These are phyloP conservation scores for Clivina fossor DNA, from an alignment of 2,888 invertebrate genomes.

Conservation along the genomic window DNA sequence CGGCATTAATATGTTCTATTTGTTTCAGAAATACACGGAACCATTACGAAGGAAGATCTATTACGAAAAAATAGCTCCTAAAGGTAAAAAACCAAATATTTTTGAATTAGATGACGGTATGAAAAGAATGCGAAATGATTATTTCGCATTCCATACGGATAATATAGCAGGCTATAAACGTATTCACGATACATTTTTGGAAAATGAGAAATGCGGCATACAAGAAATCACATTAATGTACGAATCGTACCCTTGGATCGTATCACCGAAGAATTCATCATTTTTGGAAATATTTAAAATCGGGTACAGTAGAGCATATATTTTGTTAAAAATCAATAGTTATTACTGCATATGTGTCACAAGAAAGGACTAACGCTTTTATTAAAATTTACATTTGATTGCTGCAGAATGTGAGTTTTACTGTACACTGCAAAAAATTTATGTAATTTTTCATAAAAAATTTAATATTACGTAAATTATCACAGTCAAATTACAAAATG, in stretches of 20 bases:
- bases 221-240: conserved; percentile 59
- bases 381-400: no score
- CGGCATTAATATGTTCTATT: no score
- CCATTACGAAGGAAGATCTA: conserved; percentile 60
- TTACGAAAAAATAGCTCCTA: conserved; percentile 59
- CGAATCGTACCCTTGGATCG: conserved; percentile 58
- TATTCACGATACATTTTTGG: conserved; percentile 62
- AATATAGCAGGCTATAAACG: conserved; percentile 63
- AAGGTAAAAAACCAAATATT: conserved; percentile 57
- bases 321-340: no score
- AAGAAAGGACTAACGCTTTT: no score
- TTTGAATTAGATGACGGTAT: conserved; percentile 61
- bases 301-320: no score
- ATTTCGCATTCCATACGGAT: conserved; percentile 67
- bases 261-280: conserved; percentile 58
- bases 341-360: no score
- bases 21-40: conserved; percentile 60
- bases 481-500: no score
- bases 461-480: no score
- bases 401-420: no score
- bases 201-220: conserved; percentile 67
- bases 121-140: conserved; percentile 56
- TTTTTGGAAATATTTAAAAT: no score
- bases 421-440: no score
- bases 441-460: no score